A percentile compares a stretch with the other conserved stretches of the same genome.
These are phyloP conservation scores for Mola mola DNA, from an alignment of 2,113 vertebrate genomes.

Conservation along the genomic window DNA sequence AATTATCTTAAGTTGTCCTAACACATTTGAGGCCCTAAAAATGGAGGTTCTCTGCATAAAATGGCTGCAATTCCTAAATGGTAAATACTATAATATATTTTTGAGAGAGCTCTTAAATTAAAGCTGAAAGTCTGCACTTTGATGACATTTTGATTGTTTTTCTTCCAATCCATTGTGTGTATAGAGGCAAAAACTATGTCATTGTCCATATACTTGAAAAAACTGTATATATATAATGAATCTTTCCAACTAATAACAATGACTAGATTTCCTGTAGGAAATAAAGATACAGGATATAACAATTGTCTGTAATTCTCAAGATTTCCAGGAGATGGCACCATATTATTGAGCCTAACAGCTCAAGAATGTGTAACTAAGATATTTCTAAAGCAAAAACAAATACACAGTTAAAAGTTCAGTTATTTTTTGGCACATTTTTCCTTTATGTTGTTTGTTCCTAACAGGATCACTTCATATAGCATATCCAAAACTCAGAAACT, in stretches of 20 bases:
- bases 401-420: conserved; percentile 75
- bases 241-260: conserved; percentile 71
- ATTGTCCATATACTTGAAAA: too few species aligned
- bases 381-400: conserved; percentile 82
- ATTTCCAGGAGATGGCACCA: conserved; percentile 87
- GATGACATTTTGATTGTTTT: too few species aligned
- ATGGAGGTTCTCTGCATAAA: too few species aligned
- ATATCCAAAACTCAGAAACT: conserved; percentile 75
- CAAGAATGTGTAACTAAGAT: conserved; percentile 78
- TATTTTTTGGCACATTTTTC: conserved; percentile 85
- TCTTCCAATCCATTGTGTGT: too few species aligned
- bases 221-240: too few species aligned
- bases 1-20: too few species aligned
- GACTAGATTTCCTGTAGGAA: conserved; percentile 67
- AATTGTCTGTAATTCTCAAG: conserved; percentile 82
- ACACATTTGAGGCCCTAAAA: too few species aligned
- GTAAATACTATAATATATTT: too few species aligned
- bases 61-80: too few species aligned
- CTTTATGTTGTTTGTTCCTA: conserved; percentile 68
- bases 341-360: conserved; percentile 83
- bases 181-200: too few species aligned
- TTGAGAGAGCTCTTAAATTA: too few species aligned
- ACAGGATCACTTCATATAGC: conserved; percentile 69
- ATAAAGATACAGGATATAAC: conserved; percentile 68
- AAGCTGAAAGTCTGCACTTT: too few species aligned